Evolutionary conservation across 2,113 vertebrate genomes (phyloP).

Genomic region (Pelecanus crispus): DNA sequence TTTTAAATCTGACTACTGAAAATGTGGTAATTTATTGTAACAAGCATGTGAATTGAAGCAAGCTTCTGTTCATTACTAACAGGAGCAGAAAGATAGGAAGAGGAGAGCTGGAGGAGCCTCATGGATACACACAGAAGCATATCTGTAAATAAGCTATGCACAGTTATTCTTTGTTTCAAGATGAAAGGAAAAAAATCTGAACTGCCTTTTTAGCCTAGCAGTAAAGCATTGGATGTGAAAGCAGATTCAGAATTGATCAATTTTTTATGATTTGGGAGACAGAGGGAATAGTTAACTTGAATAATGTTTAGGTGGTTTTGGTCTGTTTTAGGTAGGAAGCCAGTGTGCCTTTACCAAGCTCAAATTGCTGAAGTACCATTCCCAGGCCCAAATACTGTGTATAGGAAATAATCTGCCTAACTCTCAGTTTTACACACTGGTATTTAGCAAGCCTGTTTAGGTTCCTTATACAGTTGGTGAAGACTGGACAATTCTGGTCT

Average conservation of each 20-base stretch:
- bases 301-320: not conserved
- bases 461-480: not conserved
- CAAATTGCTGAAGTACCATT: not conserved
- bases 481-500: not conserved
- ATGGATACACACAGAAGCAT: not conserved
- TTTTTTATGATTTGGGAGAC: not conserved
- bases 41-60: not conserved
- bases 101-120: not conserved
- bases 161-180: not conserved
- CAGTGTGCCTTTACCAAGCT: not conserved
- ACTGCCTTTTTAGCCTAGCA: not conserved
- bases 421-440: not conserved
- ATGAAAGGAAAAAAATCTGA: not conserved
- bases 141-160: not conserved
- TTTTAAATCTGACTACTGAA: not conserved
- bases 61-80: not conserved
- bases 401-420: not conserved
- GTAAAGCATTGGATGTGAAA: constrained; percentile 14
- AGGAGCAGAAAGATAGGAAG: not conserved
- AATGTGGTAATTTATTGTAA: not conserved
- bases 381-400: not conserved
- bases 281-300: not conserved
- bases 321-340: not conserved
- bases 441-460: not conserved
- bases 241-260: not conserved